phyloP scores from a whole-genome alignment of 37 sponge, comb jelly and placozoan species.

The Petrosia ficiformis region DNA sequence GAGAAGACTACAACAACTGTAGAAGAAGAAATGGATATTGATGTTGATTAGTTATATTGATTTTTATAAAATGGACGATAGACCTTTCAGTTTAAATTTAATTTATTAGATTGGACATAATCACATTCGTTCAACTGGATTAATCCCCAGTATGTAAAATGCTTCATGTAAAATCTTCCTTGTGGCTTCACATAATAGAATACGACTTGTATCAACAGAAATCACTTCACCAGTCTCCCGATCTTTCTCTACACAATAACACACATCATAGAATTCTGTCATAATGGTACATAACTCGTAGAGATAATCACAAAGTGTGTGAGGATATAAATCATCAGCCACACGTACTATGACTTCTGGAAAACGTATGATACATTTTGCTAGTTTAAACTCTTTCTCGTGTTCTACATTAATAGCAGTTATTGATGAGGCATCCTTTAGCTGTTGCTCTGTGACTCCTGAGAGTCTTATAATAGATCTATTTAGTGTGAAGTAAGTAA shows the following conservation, averaged over 20 bases:
- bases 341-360: slow-evolving; percentile 76
- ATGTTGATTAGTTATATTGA: background rate
- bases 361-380: slow-evolving; percentile 83
- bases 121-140: slow-evolving; percentile 89
- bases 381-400: slow-evolving; percentile 87
- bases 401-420: slow-evolving; percentile 65
- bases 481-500: background rate
- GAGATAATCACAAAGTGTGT: slow-evolving; percentile 87
- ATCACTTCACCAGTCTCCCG: slow-evolving; percentile 76
- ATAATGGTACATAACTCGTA: slow-evolving; percentile 90
- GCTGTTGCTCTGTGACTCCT: slow-evolving; percentile 55
- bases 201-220: slow-evolving; percentile 81
- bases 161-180: slow-evolving; percentile 76
- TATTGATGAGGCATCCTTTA: slow-evolving; percentile 48
- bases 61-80: background rate
- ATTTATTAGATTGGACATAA: background rate
- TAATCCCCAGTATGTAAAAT: slow-evolving; percentile 83
- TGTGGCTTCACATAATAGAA: slow-evolving; percentile 93
- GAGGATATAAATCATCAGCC: slow-evolving; percentile 70
- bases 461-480: slow-evolving; percentile 91
- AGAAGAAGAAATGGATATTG: background rate
- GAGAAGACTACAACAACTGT: background rate
- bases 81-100: background rate
- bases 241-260: slow-evolving; percentile 95
- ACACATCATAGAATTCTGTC: slow-evolving; percentile 94